Evolutionary conservation across 2,797 vertebrate genomes (phyloP).

Genomic region (Megaceryle alcyon): DNA sequence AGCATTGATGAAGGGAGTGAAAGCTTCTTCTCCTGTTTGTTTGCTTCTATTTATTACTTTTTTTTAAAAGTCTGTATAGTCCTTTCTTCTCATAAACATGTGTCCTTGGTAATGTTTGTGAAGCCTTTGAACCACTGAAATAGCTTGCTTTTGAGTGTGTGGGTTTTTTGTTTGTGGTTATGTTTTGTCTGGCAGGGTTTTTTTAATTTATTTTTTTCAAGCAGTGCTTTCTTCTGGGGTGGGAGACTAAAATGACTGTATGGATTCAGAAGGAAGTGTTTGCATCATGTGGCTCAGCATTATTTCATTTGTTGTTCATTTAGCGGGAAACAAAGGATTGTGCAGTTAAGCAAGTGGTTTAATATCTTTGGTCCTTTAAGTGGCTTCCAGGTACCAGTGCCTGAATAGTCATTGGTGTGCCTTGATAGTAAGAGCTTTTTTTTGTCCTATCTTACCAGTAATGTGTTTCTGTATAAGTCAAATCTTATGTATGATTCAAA

Average conservation of each 20-base stretch:
- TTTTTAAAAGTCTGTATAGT: neutral
- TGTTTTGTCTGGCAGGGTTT: neutral
- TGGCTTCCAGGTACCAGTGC: neutral
- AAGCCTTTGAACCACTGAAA: neutral
- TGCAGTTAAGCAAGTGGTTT: neutral
- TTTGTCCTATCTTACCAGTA: neutral
- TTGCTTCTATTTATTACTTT: neutral
- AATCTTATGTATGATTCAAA: neutral
- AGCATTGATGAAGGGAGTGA: neutral
- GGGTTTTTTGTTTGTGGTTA: neutral
- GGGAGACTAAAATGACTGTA: neutral
- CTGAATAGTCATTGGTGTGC: neutral
- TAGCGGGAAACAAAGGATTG: neutral
- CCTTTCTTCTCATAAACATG: neutral
- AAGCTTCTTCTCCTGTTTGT: neutral
- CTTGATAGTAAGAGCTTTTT: neutral
- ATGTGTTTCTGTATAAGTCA: neutral
- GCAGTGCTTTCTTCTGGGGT: neutral
- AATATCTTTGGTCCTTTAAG: neutral
- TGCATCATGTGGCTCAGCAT: neutral
- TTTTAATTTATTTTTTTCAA: neutral
- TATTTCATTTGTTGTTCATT: conserved; percentile 24
- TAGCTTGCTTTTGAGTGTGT: neutral
- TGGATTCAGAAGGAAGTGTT: neutral
- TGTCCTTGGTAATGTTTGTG: neutral